phyloP scores from a whole-genome alignment of 2,888 invertebrate species.

The Eristalis intricaria region DNA sequence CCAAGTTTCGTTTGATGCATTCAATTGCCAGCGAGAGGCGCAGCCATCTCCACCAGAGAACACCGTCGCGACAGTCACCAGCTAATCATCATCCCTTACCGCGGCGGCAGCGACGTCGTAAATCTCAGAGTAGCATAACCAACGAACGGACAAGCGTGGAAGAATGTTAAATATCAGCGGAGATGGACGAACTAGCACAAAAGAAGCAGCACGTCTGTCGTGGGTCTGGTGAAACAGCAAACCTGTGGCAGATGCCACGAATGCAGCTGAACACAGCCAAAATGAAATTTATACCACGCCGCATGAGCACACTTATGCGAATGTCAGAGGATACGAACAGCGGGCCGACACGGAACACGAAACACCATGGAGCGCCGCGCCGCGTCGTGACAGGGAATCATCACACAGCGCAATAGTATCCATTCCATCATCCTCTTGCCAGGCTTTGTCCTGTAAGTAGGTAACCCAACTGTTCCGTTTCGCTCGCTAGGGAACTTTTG shows the following conservation, averaged over 20 bases:
- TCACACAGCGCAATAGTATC: constrained; percentile 45
- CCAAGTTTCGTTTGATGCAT: no score
- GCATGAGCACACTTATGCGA: constrained; percentile 45
- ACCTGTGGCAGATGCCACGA: constrained; percentile 43
- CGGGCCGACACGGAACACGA: constrained; percentile 20
- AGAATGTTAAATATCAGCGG: neutral
- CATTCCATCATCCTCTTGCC: constrained; percentile 37
- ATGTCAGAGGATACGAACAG: constrained; percentile 47
- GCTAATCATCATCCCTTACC: neutral
- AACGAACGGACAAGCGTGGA: neutral
- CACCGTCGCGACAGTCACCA: neutral
- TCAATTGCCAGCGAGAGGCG: neutral
- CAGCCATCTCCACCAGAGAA: neutral
- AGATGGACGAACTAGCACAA: neutral
- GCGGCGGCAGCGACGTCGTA: constrained; percentile 21
- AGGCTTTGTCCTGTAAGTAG: constrained; percentile 40
- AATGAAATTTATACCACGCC: constrained; percentile 51
- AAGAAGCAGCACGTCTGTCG: constrained; percentile 11
- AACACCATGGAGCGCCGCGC: constrained; percentile 38
- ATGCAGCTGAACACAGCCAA: constrained; percentile 20
- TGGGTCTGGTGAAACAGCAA: constrained; percentile 33
- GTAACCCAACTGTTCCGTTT: constrained; percentile 49
- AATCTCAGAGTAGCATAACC: constrained; percentile 46
- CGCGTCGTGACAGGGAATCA: constrained; percentile 57
- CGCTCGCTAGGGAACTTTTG: constrained; percentile 32